Percentiles rank a stretch among this genome's conserved stretches.
These are phyloP conservation scores for Operophtera brumata DNA, from an alignment of 2,888 invertebrate species.

Conservation along the genomic window DNA sequence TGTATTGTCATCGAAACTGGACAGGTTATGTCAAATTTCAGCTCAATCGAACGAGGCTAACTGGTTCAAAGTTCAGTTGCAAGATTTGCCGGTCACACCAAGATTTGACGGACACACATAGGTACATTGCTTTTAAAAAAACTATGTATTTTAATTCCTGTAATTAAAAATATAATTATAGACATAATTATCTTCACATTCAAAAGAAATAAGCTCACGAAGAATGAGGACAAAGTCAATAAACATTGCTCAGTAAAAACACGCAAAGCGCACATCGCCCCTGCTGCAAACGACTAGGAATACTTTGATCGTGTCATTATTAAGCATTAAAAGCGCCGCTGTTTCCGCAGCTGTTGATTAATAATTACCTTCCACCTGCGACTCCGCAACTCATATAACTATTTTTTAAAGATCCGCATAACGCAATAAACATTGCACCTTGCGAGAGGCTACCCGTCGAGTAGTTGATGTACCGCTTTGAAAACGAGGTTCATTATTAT, in stretches of 20 bases:
- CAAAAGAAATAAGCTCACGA: slow-evolving; percentile 6
- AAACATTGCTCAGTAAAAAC: slow-evolving; percentile 41
- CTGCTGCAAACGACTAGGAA: slow-evolving; percentile 40
- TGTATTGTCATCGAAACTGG: too few relatives aligned
- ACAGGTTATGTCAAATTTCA: too few relatives aligned
- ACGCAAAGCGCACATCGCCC: slow-evolving; percentile 34
- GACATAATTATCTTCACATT: slow-evolving; percentile 13
- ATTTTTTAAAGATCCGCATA: slow-evolving; percentile 40
- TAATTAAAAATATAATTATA: slow-evolving; percentile 14
- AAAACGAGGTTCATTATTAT: too few relatives aligned
- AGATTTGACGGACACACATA: too few relatives aligned
- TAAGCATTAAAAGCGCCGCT: slow-evolving; percentile 53
- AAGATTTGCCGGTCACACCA: too few relatives aligned
- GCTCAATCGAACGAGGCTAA: too few relatives aligned
- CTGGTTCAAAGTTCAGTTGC: too few relatives aligned
- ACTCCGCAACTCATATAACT: slow-evolving; percentile 41
- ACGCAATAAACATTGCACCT: not conserved
- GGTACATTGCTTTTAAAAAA: too few relatives aligned
- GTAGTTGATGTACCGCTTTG: too few relatives aligned
- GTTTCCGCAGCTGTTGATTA: slow-evolving; percentile 65
- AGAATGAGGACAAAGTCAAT: slow-evolving; percentile 21
- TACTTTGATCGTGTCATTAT: slow-evolving; percentile 50
- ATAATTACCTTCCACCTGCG: slow-evolving; percentile 67
- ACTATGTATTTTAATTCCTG: not conserved
- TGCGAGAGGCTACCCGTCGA: not conserved